phyloP scores from a whole-genome alignment of 1,140 invertebrate genomes.

The Drosophila paulistorum region DNA sequence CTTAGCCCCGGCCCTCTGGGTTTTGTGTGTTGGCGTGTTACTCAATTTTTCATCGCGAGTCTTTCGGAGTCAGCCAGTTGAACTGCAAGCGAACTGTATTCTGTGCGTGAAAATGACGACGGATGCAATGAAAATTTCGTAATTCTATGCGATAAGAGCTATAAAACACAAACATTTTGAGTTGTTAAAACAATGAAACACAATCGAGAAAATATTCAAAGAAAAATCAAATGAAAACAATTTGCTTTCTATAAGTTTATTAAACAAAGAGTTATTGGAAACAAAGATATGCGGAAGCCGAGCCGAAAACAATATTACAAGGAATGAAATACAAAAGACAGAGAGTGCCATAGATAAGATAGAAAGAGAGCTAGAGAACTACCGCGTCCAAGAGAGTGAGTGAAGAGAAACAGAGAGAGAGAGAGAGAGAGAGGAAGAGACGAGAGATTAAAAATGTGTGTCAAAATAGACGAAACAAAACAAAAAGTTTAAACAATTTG shows the following conservation, averaged over 20 bases:
- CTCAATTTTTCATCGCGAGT: slow-evolving; percentile 54
- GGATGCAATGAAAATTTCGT: slow-evolving; percentile 46
- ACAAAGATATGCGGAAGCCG: slow-evolving; percentile 38
- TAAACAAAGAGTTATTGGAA: slow-evolving; percentile 3
- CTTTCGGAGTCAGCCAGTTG: slow-evolving; percentile 14
- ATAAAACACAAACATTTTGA: slow-evolving; percentile 2
- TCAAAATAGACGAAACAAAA: slow-evolving; percentile 47
- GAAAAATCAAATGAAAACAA: background rate
- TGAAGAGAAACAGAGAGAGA: slow-evolving; percentile 4
- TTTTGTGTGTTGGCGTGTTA: slow-evolving; percentile 41
- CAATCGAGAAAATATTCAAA: background rate
- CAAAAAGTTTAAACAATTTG: slow-evolving; percentile 20
- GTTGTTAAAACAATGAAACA: slow-evolving; percentile 15
- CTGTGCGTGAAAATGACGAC: slow-evolving; percentile 26
- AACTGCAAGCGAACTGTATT: slow-evolving; percentile 26
- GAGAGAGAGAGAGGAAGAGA: background rate
- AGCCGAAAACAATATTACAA: slow-evolving; percentile 21
- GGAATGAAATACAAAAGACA: slow-evolving; percentile 27
- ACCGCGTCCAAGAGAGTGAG: background rate
- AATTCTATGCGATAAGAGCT: slow-evolving; percentile 18
- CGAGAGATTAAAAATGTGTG: slow-evolving; percentile 63
- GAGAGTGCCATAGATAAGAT: slow-evolving; percentile 25
- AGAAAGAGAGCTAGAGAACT: slow-evolving; percentile 23
- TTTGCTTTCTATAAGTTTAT: slow-evolving; percentile 13
- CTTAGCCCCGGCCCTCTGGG: too few relatives aligned